Evolutionary conservation across 2,113 vertebrate species (phyloP).

Genomic region (Odobenus rosmarus): DNA sequence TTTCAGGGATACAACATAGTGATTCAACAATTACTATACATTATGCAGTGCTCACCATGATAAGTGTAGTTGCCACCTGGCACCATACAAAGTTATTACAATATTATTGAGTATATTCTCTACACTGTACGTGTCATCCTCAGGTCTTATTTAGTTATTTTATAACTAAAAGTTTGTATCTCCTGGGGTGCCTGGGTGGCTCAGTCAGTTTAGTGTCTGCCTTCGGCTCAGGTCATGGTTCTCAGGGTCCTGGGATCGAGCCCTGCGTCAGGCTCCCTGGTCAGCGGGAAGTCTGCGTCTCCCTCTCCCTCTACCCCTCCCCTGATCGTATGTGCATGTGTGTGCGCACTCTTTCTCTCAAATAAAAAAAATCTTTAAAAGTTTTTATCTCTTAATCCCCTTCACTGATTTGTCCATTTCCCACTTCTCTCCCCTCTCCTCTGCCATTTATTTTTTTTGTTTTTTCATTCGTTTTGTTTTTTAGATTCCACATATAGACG

Average conservation of each 20-base stretch:
- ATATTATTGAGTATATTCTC: background rate
- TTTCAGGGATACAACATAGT: background rate
- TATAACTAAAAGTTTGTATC: background rate
- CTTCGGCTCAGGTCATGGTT: background rate
- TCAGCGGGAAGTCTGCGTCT: background rate
- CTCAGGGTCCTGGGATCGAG: background rate
- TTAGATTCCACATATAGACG: background rate
- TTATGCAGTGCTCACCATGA: background rate
- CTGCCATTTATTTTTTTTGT: background rate
- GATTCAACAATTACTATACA: background rate
- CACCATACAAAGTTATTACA: background rate
- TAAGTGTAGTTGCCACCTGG: background rate
- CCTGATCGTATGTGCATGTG: no score
- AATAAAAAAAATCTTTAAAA: background rate
- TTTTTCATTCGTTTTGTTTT: background rate
- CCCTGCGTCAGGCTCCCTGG: background rate
- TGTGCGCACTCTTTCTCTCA: no score
- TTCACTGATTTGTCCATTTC: background rate
- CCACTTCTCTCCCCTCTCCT: background rate
- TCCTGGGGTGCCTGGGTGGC: background rate
- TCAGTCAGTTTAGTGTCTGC: background rate
- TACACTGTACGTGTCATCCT: background rate
- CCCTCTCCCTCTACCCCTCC: background rate
- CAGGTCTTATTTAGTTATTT: background rate
- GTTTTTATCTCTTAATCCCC: background rate